Evolutionary conservation across 2,888 invertebrate species (phyloP).

Genomic region (Tiliacea aurago): DNA sequence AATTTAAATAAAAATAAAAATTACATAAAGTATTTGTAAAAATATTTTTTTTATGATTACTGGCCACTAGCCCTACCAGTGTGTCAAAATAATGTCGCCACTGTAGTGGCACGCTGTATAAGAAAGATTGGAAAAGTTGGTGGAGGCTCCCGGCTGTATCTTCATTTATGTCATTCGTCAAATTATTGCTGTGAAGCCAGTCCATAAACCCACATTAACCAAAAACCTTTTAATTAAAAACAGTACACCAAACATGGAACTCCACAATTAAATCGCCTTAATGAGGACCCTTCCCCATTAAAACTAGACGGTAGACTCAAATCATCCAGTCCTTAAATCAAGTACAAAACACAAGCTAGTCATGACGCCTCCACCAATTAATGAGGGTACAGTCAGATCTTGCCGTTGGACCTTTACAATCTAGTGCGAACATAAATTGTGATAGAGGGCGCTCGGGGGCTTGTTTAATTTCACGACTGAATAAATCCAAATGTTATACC

Average conservation of each 20-base stretch:
- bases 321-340: conserved; percentile 69
- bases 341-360: conserved; percentile 76
- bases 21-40: too few species aligned
- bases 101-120: too few species aligned
- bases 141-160: not conserved
- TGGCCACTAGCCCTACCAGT: too few species aligned
- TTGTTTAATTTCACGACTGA: conserved; percentile 90
- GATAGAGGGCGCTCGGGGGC: conserved; percentile 85
- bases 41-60: too few species aligned
- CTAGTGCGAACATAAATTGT: conserved; percentile 89
- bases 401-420: conserved; percentile 82
- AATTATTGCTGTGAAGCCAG: not conserved
- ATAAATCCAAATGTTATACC: conserved; percentile 89
- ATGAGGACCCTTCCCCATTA: conserved; percentile 41
- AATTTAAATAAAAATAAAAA: too few species aligned
- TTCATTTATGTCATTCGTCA: not conserved
- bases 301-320: conserved; percentile 46
- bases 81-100: too few species aligned
- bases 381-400: conserved; percentile 82
- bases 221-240: conserved; percentile 46
- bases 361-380: conserved; percentile 79
- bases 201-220: conserved; percentile 15
- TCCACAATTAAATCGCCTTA: conserved; percentile 38
- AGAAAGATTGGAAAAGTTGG: not conserved
- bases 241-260: conserved; percentile 35